Evolutionary conservation across 1,140 invertebrate species (phyloP).

Genomic region (Pinna nobilis): DNA sequence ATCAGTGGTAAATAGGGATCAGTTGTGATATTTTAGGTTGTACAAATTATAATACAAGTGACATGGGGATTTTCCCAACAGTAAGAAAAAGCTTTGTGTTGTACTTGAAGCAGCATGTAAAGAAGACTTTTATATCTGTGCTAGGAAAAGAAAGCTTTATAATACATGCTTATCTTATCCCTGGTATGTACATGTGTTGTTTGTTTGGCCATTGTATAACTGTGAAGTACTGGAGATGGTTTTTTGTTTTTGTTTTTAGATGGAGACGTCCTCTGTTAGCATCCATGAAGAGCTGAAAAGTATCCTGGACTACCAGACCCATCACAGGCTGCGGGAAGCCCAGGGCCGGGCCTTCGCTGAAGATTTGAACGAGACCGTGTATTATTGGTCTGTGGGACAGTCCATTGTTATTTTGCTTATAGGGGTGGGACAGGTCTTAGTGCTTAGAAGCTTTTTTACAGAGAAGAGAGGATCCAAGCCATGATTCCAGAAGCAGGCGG

Average conservation of each 20-base stretch:
- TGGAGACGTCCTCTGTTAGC: slow-evolving; percentile 93
- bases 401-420: slow-evolving; percentile 90
- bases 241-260: slow-evolving; percentile 77
- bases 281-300: slow-evolving; percentile 92
- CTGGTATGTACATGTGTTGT: too few species aligned
- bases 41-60: too few species aligned
- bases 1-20: too few species aligned
- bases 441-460: slow-evolving; percentile 78
- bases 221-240: not conserved
- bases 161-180: too few species aligned
- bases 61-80: too few species aligned
- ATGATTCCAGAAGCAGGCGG: not conserved
- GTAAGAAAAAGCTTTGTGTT: too few species aligned
- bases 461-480: slow-evolving; percentile 41
- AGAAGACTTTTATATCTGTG: too few species aligned
- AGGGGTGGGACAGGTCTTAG: slow-evolving; percentile 90
- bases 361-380: slow-evolving; percentile 94
- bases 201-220: too few species aligned
- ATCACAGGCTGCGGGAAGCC: slow-evolving; percentile 93
- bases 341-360: slow-evolving; percentile 96
- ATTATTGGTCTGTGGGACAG: slow-evolving; percentile 94
- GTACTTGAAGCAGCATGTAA: too few species aligned
- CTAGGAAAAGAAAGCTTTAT: too few species aligned
- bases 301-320: slow-evolving; percentile 96
- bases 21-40: too few species aligned